Base-by-base conservation (phyloP, 1,140 invertebrate species). In the Manduca sexta region DNA sequence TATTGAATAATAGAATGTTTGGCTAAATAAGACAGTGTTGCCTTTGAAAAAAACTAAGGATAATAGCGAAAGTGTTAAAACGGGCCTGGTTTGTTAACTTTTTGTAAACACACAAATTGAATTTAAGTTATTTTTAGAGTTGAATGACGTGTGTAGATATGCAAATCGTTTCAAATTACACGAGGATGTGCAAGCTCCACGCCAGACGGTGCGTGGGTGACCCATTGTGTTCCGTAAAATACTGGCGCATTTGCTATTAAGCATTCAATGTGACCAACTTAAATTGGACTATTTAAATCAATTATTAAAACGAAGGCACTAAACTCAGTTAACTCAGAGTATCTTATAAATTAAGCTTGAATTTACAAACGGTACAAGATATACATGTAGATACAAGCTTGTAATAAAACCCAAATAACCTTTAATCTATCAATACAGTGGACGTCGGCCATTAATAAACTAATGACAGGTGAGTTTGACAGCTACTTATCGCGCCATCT, bases 391-490 rank as follows among this genome's bases (percentile, higher is more conserved):
- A 8, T 8, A 8, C 21, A 26, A 26, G 21, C 8, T 26, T 26
- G 46, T 51, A 64, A 70, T 67, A 67, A 67, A 65, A 60, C 47
- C 40, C 50, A 62, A 63, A 67, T 67, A 67, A 67, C 52, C 52
- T 57, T 64, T 65, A 68, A 69, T 72, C 67, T 64, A 76, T 76
- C 68, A 70, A 74, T 64, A 64, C 57, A 60, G 58, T 50, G 61
- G 55, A 52, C 64, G 55, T 52, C 51, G 53, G 72, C 69, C 74
- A 82, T 84, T 77, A 80, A 78, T 84, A 80, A 73, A 54, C 60
- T 81, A 82, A 77, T 76, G 81, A 84, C 81, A 81, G 76, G 51
- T 67, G 52, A 61, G 69, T 74, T 75, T 81, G 81, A 82, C 76
- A 72, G 76, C 56, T 66, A 53, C 43, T 78, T 84, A 84, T 82